These are phyloP conservation scores for Spea hammondii DNA, from an alignment of 2,797 vertebrate species.

Conservation along the genomic window DNA sequence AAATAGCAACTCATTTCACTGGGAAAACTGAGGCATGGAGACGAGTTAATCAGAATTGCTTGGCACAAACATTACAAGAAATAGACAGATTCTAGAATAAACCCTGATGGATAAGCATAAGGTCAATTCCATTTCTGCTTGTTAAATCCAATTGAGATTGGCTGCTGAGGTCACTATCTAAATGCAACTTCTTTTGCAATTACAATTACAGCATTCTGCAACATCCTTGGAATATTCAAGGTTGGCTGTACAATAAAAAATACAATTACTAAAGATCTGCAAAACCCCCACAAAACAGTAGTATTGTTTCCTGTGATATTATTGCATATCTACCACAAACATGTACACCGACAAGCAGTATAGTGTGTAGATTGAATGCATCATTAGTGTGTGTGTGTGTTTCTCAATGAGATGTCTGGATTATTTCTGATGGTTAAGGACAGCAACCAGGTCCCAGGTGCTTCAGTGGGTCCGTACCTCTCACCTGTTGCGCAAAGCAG, in stretches of 20 bases:
- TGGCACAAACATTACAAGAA: conserved; percentile 26
- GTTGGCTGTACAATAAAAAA: conserved; percentile 21
- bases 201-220: conserved; percentile 26
- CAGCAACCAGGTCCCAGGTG: no score
- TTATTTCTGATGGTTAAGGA: no score
- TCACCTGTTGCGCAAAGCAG: no score
- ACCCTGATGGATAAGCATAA: conserved; percentile 30
- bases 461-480: no score
- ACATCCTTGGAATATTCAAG: conserved; percentile 26
- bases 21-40: neutral
- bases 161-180: conserved; percentile 46
- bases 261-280: neutral
- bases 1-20: no score
- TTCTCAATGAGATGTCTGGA: no score
- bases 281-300: conserved; percentile 5
- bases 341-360: no score
- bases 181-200: conserved; percentile 36
- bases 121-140: conserved; percentile 35
- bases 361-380: no score
- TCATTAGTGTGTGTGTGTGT: no score
- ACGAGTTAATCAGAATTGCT: conserved; percentile 18
- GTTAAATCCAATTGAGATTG: conserved; percentile 49
- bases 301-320: neutral
- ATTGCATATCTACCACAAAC: no score
- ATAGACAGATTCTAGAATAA: conserved; percentile 38